Percentiles rank a stretch among this genome's conserved stretches.
These are phyloP conservation scores for Lophura nycthemera DNA, from an alignment of 2,113 vertebrate species.

Conservation along the genomic window DNA sequence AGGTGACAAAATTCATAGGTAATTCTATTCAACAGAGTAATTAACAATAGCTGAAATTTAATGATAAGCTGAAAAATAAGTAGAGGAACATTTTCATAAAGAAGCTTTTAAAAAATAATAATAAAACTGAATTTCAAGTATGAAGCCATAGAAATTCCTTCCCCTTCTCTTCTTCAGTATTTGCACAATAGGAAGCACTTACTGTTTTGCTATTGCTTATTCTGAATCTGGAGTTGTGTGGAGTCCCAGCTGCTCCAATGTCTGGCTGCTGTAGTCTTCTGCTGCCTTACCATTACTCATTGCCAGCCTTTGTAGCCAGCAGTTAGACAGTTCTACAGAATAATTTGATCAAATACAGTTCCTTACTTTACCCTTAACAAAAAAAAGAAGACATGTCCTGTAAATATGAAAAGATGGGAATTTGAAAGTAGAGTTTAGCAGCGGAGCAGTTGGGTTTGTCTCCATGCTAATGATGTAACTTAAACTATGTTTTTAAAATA, in stretches of 20 bases:
- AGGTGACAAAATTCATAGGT: neutral
- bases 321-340: neutral
- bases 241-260: neutral
- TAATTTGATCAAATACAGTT: neutral
- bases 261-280: accelerated
- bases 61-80: neutral
- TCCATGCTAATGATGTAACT: neutral
- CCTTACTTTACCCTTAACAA: neutral
- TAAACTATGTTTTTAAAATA: neutral
- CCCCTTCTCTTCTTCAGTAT: neutral
- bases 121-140: neutral
- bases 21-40: neutral
- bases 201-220: neutral
- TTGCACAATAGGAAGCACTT: neutral
- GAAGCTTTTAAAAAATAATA: neutral
- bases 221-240: neutral
- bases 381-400: neutral
- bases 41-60: neutral
- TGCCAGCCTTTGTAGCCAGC: neutral
- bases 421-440: neutral
- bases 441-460: neutral
- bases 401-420: neutral
- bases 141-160: neutral
- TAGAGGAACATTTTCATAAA: neutral
- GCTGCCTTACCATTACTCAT: neutral